A percentile compares a stretch with the other conserved stretches of the same genome.
Evolutionary conservation across 2,888 invertebrate genomes (phyloP).

Genomic region (Diploptera punctata): DNA sequence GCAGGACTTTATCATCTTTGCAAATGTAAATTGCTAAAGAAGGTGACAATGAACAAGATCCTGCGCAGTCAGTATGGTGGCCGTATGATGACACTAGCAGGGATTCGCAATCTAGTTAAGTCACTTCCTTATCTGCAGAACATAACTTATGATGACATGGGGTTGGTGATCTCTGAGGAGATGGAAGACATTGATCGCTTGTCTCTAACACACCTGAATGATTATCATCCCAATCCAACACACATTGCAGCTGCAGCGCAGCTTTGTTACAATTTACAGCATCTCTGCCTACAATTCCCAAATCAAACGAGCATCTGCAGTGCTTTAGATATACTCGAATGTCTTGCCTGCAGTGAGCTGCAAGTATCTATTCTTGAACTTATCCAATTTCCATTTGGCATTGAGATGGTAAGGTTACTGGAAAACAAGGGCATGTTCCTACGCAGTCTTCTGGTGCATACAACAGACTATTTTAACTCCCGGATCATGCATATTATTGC

Average conservation of each 20-base stretch:
- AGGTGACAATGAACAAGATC: slow-evolving; percentile 43
- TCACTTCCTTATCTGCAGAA: slow-evolving; percentile 40
- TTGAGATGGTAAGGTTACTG: slow-evolving; percentile 37
- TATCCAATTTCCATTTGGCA: slow-evolving; percentile 37
- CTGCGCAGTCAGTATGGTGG: slow-evolving; percentile 42
- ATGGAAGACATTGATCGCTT: slow-evolving; percentile 41
- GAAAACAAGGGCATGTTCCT: slow-evolving; percentile 39
- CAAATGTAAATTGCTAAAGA: slow-evolving; percentile 43
- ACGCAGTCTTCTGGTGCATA: slow-evolving; percentile 37
- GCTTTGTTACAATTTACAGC: slow-evolving; percentile 41
- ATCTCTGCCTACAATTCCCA: slow-evolving; percentile 36
- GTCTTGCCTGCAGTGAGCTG: slow-evolving; percentile 36
- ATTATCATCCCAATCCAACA: slow-evolving; percentile 38
- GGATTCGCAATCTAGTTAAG: slow-evolving; percentile 41
- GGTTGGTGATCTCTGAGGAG: slow-evolving; percentile 40
- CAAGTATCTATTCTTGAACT: slow-evolving; percentile 38
- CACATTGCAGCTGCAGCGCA: slow-evolving; percentile 39
- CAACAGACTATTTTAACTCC: slow-evolving; percentile 10
- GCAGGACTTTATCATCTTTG: slow-evolving; percentile 42
- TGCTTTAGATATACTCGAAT: slow-evolving; percentile 34
- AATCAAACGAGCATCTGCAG: slow-evolving; percentile 6
- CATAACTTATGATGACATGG: slow-evolving; percentile 44
- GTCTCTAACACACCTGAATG: slow-evolving; percentile 40
- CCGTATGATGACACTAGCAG: slow-evolving; percentile 42
- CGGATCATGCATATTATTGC: slow-evolving; percentile 40